Evolutionary conservation across 1,140 invertebrate species (phyloP).

Genomic region (Zaprionus inermis): DNA sequence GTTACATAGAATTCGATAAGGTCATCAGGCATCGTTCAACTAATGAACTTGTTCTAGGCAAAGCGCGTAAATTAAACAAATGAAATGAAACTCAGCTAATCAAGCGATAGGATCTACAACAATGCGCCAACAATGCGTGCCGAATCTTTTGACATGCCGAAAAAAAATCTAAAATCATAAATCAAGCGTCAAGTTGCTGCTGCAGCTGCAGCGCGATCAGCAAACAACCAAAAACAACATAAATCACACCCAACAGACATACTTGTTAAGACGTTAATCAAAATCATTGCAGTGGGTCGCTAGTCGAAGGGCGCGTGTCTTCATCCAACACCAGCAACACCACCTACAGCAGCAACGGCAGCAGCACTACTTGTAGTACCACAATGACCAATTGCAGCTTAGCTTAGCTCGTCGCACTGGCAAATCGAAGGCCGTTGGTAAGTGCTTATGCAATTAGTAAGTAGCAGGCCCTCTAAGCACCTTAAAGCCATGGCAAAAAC

Average conservation of each 20-base stretch:
- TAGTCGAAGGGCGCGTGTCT: conserved; percentile 44
- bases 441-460: conserved; percentile 75
- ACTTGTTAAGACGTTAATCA: conserved; percentile 80
- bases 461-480: conserved; percentile 49
- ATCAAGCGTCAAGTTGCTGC: conserved; percentile 58
- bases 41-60: conserved; percentile 62
- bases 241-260: conserved; percentile 66
- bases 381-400: conserved; percentile 44
- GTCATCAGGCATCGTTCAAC: conserved; percentile 40
- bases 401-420: conserved; percentile 5
- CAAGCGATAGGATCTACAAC: conserved; percentile 38
- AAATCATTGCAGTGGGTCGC: conserved; percentile 61
- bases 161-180: conserved; percentile 70
- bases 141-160: conserved; percentile 73
- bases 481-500: conserved; percentile 35
- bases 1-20: conserved; percentile 55
- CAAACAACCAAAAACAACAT: conserved; percentile 53
- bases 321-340: conserved; percentile 7
- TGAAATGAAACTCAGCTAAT: conserved; percentile 53
- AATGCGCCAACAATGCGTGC: conserved; percentile 60
- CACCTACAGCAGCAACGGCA: conserved; percentile 5
- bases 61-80: conserved; percentile 25
- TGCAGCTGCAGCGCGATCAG: conserved; percentile 37
- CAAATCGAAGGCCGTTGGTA: conserved; percentile 66
- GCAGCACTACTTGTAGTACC: background rate